A percentile compares a stretch with the other conserved stretches of the same genome.
phyloP scores from a whole-genome alignment of 2,888 invertebrate genomes.

The Rhagonycha lutea region DNA sequence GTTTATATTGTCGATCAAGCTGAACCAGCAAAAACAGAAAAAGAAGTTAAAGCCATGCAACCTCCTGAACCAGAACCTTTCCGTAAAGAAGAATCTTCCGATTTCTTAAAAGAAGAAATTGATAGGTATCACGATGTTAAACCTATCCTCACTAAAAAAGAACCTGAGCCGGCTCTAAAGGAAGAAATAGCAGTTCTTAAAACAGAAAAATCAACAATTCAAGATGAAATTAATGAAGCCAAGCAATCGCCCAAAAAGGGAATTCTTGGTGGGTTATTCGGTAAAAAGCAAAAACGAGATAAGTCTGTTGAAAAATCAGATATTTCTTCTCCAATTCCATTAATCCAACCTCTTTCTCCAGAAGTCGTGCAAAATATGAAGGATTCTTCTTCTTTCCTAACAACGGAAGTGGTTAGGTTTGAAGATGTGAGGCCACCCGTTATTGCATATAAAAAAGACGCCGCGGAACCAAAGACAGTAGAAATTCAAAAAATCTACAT shows the following conservation, averaged over 20 bases:
- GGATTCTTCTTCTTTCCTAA: conserved; percentile 33
- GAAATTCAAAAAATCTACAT: conserved; percentile 14
- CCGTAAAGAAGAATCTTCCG: conserved; percentile 29
- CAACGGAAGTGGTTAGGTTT: background rate
- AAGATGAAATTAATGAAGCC: background rate
- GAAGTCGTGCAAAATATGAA: conserved; percentile 40
- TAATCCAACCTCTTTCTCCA: conserved; percentile 12
- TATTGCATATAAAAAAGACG: background rate
- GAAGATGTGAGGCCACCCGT: background rate
- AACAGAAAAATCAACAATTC: background rate
- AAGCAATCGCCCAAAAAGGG: conserved; percentile 10
- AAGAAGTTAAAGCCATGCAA: background rate
- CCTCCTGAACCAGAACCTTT: background rate
- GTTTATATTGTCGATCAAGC: conserved; percentile 11
- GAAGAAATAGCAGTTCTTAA: conserved; percentile 22
- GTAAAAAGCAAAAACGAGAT: conserved; percentile 31
- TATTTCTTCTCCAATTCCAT: background rate
- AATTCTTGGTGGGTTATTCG: conserved; percentile 34
- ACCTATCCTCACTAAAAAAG: conserved; percentile 8
- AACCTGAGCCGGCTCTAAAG: conserved; percentile 37
- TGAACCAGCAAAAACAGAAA: conserved; percentile 30
- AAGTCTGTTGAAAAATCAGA: background rate
- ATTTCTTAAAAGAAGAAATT: conserved; percentile 34
- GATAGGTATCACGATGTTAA: conserved; percentile 31
- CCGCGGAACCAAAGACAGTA: background rate